Conservation (phyloP, 2,113 vertebrate species). For the Tichodroma muraria region DNA sequence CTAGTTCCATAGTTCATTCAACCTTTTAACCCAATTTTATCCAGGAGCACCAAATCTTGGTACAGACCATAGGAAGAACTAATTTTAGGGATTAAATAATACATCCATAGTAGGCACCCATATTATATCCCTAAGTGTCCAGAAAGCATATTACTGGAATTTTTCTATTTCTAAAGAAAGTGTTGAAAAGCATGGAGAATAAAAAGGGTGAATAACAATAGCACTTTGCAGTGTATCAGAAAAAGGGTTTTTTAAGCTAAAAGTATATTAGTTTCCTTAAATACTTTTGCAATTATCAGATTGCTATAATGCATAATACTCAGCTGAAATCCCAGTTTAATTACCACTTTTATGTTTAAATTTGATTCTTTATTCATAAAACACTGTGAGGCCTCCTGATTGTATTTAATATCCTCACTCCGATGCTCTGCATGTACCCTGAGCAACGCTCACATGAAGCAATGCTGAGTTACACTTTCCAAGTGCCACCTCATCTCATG, state of each 20-base stretch:
- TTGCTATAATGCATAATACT: not conserved
- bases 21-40: not conserved
- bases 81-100: not conserved
- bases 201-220: not conserved
- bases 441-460: slow-evolving; percentile 18
- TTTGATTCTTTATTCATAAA: not conserved
- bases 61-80: not conserved
- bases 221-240: not conserved
- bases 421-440: not conserved
- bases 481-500: slow-evolving; percentile 10
- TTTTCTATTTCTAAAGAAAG: not conserved
- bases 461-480: slow-evolving; percentile 1
- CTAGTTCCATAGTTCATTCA: not conserved
- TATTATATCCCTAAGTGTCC: not conserved
- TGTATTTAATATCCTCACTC: slow-evolving; percentile 29
- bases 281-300: not conserved
- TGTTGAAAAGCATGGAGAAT: not conserved
- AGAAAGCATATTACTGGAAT: not conserved
- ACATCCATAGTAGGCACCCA: rapidly evolving
- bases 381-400: not conserved
- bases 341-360: not conserved
- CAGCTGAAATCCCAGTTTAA: not conserved
- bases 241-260: not conserved
- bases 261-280: not conserved
- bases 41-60: not conserved